A percentile compares a stretch with the other conserved stretches of the same genome.
phyloP scores from a whole-genome alignment of 1,140 invertebrate genomes.

The Oryctes rhinoceros region DNA sequence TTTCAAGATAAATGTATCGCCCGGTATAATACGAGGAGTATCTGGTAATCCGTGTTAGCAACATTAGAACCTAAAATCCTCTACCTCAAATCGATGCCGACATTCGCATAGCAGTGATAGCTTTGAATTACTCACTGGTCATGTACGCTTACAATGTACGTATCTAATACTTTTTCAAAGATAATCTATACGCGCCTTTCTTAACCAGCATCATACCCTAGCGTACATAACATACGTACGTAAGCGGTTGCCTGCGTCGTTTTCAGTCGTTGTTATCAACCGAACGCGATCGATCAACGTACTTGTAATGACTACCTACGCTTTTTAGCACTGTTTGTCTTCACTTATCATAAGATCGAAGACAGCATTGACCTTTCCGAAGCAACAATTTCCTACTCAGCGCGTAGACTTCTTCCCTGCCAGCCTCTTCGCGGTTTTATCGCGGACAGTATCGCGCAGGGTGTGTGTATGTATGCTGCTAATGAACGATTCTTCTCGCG shows the following conservation, averaged over 20 bases:
- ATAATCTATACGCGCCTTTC: background rate
- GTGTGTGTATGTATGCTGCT: background rate
- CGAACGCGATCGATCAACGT: background rate
- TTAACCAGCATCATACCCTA: background rate
- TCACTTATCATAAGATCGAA: constrained; percentile 7
- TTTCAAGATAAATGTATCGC: too few relatives aligned
- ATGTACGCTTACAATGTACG: too few relatives aligned
- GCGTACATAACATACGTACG: background rate
- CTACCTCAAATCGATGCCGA: too few relatives aligned
- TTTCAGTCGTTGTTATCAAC: background rate
- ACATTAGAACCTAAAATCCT: background rate
- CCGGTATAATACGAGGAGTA: too few relatives aligned
- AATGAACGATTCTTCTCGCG: background rate
- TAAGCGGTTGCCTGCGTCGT: background rate
- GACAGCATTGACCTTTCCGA: constrained; percentile 12
- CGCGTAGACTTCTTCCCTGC: background rate
- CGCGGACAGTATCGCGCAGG: background rate
- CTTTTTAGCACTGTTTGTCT: constrained; percentile 12
- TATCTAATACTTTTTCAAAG: background rate
- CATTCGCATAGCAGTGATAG: too few relatives aligned
- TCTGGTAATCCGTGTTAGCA: background rate
- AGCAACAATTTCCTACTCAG: background rate
- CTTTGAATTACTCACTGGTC: too few relatives aligned
- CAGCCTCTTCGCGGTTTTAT: background rate
- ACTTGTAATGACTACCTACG: background rate